Percentiles rank a stretch among this genome's conserved stretches.
phyloP scores from a whole-genome alignment of 2,113 vertebrate genomes.

The Myanophis thanlyinensis region DNA sequence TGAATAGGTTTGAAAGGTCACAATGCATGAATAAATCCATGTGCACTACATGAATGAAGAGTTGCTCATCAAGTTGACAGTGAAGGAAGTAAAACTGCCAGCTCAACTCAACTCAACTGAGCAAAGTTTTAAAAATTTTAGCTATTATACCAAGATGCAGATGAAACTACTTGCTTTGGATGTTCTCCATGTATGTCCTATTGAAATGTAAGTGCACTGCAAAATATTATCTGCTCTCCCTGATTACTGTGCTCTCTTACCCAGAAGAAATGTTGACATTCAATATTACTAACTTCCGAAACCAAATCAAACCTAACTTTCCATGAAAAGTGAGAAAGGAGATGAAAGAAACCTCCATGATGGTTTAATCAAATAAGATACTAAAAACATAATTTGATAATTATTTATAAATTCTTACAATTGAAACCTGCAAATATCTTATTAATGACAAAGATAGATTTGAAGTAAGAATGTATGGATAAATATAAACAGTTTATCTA shows the following conservation, averaged over 20 bases:
- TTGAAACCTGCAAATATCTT: neutral
- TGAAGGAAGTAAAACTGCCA: neutral
- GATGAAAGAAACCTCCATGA: neutral
- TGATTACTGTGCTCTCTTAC: neutral
- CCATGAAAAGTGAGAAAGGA: neutral
- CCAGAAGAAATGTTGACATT: neutral
- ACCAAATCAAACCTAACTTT: neutral
- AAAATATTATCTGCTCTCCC: neutral
- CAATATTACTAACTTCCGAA: neutral
- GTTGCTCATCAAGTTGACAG: slow-evolving; percentile 14
- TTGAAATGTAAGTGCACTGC: neutral
- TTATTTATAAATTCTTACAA: neutral
- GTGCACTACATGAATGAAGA: neutral
- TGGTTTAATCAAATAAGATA: neutral
- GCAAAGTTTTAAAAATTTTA: neutral
- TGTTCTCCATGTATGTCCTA: neutral
- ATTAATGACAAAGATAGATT: neutral
- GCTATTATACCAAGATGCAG: neutral
- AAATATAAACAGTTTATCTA: neutral
- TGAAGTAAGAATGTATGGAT: neutral
- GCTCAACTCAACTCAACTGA: neutral
- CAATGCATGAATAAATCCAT: neutral
- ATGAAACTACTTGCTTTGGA: neutral
- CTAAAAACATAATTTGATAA: neutral
- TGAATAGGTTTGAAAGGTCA: slow-evolving; percentile 25